phyloP scores from a whole-genome alignment of 2,113 vertebrate genomes.

The Regulus satrapa region DNA sequence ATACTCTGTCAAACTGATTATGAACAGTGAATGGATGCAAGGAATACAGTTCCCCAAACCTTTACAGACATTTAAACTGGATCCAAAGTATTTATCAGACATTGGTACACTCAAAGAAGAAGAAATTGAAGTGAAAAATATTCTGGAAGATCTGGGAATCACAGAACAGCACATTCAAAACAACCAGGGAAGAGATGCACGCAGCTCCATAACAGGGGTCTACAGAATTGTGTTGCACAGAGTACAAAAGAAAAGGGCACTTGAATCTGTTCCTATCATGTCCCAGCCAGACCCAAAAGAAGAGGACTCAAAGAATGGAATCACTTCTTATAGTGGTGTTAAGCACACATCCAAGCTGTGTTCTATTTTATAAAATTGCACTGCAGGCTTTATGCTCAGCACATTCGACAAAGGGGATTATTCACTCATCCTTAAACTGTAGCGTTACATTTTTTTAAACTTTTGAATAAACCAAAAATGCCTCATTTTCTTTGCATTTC shows the following conservation, averaged over 20 bases:
- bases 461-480: slow-evolving; percentile 71
- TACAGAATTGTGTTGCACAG: slow-evolving; percentile 91
- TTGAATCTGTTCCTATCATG: slow-evolving; percentile 77
- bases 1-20: slow-evolving; percentile 83
- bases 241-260: slow-evolving; percentile 81
- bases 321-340: slow-evolving; percentile 76
- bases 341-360: slow-evolving; percentile 93
- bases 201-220: slow-evolving; percentile 88
- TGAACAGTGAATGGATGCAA: slow-evolving; percentile 88
- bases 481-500: neutral
- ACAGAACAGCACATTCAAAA: slow-evolving; percentile 88
- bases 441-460: slow-evolving; percentile 57
- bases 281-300: slow-evolving; percentile 68
- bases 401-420: slow-evolving; percentile 24
- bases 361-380: slow-evolving; percentile 82
- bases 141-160: slow-evolving; percentile 84
- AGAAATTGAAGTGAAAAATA: slow-evolving; percentile 82
- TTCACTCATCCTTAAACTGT: neutral
- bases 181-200: slow-evolving; percentile 83
- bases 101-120: slow-evolving; percentile 77
- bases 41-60: slow-evolving; percentile 84
- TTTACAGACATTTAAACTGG: slow-evolving; percentile 84
- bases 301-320: slow-evolving; percentile 75
- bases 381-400: neutral
- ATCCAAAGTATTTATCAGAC: slow-evolving; percentile 83